phyloP scores from a whole-genome alignment of 2,888 invertebrate species.

The Hydrotaea cyrtoneurina region DNA sequence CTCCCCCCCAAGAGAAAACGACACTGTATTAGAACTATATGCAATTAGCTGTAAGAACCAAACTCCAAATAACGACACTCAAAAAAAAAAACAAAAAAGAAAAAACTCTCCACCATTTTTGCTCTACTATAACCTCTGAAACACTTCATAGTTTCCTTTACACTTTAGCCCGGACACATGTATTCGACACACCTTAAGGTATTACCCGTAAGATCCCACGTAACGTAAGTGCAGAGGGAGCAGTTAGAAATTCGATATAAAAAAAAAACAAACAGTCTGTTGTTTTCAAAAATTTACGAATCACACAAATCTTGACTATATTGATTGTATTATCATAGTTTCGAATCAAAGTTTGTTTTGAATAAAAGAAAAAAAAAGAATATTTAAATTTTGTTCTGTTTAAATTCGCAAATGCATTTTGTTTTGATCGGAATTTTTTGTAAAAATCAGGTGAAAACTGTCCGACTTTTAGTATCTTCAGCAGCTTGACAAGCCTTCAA shows the following conservation, averaged over 20 bases:
- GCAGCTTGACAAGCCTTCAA: no score
- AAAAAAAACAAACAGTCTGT: no score
- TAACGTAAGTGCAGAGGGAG: no score
- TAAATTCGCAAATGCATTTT: no score
- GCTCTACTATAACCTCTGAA: background rate
- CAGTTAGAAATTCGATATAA: no score
- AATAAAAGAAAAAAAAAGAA: background rate
- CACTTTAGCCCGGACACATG: no score
- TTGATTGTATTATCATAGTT: constrained; percentile 16
- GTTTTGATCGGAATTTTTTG: no score
- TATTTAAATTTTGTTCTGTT: background rate
- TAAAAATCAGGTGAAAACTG: no score
- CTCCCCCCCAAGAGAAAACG: background rate
- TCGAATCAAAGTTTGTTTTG: constrained; percentile 2
- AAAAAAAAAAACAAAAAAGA: background rate
- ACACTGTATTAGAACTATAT: constrained; percentile 56
- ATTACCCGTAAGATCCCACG: no score
- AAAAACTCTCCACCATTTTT: background rate
- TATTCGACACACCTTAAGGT: no score
- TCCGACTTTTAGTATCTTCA: no score
- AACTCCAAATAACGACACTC: constrained; percentile 6
- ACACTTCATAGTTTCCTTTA: background rate
- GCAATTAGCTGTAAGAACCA: constrained; percentile 56
- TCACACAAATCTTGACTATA: background rate
- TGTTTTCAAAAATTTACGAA: no score